Conservation (phyloP, 2,888 invertebrate genomes). For the Copidosoma aretas region DNA sequence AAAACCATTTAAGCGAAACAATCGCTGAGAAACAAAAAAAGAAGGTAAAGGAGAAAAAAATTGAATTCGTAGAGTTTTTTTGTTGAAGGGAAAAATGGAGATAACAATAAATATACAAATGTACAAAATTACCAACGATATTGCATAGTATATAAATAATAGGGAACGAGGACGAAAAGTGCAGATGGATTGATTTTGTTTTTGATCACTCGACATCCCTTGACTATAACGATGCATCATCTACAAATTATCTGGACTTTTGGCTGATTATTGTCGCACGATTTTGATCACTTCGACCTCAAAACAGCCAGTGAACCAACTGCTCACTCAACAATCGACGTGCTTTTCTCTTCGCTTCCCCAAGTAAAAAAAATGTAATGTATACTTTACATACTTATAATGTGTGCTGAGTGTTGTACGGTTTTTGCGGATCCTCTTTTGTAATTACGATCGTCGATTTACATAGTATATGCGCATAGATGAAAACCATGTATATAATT, state of each 20-base stretch:
- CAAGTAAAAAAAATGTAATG: conserved; percentile 12
- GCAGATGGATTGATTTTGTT: background rate
- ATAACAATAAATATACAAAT: conserved; percentile 34
- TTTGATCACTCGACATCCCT: too few species aligned
- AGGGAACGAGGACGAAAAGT: conserved; percentile 10
- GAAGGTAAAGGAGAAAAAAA: background rate
- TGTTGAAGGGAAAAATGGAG: background rate
- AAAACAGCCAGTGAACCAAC: too few species aligned
- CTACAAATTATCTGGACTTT: too few species aligned
- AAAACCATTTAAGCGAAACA: background rate
- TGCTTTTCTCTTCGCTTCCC: background rate
- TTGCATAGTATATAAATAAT: background rate
- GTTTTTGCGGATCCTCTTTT: background rate
- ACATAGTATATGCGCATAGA: conserved; percentile 9
- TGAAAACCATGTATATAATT: conserved; percentile 8
- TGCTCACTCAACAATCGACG: background rate
- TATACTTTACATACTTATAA: too few species aligned
- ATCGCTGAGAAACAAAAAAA: background rate
- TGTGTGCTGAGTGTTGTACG: background rate
- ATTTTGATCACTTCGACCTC: too few species aligned
- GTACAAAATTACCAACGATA: conserved; percentile 32
- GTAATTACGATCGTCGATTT: too few species aligned
- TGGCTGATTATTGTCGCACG: too few species aligned
- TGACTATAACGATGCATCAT: too few species aligned
- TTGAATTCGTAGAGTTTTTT: conserved; percentile 16